Evolutionary conservation across 2,888 invertebrate genomes (phyloP).

Genomic region (Drosophila anceps): DNA sequence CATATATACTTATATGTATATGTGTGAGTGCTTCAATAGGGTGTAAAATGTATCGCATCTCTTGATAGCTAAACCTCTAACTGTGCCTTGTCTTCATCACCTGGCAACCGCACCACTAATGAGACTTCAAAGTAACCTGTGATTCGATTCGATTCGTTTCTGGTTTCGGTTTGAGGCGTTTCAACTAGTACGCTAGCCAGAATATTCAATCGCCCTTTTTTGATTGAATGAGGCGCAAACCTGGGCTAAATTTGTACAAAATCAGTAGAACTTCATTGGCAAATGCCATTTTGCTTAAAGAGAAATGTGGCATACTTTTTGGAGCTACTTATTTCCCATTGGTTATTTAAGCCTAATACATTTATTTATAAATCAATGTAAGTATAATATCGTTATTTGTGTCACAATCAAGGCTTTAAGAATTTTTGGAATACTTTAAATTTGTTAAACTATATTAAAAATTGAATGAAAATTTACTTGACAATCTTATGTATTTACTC

Average conservation of each 20-base stretch:
- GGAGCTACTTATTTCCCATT: not conserved
- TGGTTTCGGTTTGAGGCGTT: conserved; percentile 46
- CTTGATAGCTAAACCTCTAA: conserved; percentile 3
- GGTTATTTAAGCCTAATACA: not conserved
- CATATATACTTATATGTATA: not conserved
- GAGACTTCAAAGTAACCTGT: conserved; percentile 70
- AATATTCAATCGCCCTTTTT: conserved; percentile 33
- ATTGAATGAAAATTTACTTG: no score
- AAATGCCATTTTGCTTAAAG: not conserved
- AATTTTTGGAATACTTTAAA: not conserved
- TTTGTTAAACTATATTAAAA: not conserved
- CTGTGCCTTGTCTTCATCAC: conserved; percentile 52
- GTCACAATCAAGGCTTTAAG: not conserved
- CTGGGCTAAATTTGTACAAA: conserved; percentile 46
- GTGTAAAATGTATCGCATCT: conserved; percentile 13
- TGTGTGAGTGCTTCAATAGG: not conserved
- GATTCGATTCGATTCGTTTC: conserved; percentile 67
- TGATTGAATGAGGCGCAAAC: conserved; percentile 65
- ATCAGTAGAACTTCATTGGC: conserved; percentile 49
- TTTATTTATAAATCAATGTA: not conserved
- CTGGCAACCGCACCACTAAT: conserved; percentile 76
- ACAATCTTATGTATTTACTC: no score
- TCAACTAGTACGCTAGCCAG: conserved; percentile 35
- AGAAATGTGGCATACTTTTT: conserved; percentile 38
- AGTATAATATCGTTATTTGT: not conserved